phyloP scores from a whole-genome alignment of 2,888 invertebrate genomes.

The Andrena praecox region DNA sequence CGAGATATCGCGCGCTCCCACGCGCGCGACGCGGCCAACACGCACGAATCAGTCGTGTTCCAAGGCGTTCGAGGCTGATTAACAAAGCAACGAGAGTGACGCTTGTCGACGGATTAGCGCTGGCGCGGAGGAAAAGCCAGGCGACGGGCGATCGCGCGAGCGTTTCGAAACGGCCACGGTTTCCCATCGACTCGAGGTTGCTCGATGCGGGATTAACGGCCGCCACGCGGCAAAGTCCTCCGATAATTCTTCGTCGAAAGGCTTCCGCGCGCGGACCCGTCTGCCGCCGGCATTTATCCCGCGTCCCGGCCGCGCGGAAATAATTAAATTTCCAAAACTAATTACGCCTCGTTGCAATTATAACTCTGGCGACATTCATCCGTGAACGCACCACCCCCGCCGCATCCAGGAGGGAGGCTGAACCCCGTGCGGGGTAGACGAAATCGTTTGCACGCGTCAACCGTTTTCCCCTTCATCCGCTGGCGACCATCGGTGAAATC shows the following conservation, averaged over 20 bases:
- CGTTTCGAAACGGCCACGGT: constrained; percentile 28
- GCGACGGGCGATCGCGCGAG: constrained; percentile 8
- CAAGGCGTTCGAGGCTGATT: constrained; percentile 41
- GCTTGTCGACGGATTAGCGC: constrained; percentile 47
- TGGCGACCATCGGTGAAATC: constrained; percentile 36
- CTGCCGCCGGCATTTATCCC: constrained; percentile 76
- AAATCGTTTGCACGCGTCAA: constrained; percentile 35
- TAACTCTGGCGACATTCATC: constrained; percentile 78
- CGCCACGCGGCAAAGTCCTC: constrained; percentile 56
- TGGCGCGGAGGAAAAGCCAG: constrained; percentile 20
- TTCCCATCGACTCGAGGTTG: constrained; percentile 41
- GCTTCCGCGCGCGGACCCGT: constrained; percentile 35
- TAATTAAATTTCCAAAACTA: constrained; percentile 84
- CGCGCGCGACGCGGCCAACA: background rate
- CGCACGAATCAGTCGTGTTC: constrained; percentile 33
- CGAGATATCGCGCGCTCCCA: background rate
- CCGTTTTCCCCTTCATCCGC: constrained; percentile 23
- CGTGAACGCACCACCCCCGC: constrained; percentile 58
- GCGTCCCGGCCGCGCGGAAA: constrained; percentile 73
- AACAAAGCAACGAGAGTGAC: constrained; percentile 40
- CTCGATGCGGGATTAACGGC: constrained; percentile 61
- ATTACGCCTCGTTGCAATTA: constrained; percentile 82
- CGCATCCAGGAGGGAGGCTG: constrained; percentile 16
- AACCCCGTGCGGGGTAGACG: background rate
- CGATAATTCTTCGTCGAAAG: constrained; percentile 69